Percentiles rank a stretch among this genome's conserved stretches.
Evolutionary conservation across 2,113 vertebrate genomes (phyloP).

Genomic region (Rhinoptilus africanus): DNA sequence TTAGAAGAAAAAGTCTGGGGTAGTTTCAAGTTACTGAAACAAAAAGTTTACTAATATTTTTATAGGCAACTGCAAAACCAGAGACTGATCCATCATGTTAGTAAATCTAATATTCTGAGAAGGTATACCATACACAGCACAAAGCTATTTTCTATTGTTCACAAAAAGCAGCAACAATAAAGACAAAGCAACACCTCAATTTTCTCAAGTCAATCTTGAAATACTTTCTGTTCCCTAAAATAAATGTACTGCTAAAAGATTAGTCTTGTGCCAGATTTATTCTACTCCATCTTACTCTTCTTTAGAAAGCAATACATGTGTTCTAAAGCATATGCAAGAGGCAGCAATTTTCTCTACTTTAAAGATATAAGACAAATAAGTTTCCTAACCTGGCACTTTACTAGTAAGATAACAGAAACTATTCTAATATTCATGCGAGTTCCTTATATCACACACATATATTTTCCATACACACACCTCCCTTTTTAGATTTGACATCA

Average conservation of each 20-base stretch:
- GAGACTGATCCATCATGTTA: background rate
- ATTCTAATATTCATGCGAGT: background rate
- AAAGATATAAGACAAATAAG: background rate
- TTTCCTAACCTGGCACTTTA: background rate
- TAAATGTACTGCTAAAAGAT: constrained; percentile 53
- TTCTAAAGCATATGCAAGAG: background rate
- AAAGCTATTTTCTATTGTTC: background rate
- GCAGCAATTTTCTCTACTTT: background rate
- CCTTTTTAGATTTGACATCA: background rate
- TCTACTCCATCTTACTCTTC: background rate
- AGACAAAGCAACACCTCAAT: background rate
- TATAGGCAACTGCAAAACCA: background rate
- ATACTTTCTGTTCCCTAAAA: constrained; percentile 42
- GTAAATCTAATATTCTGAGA: background rate
- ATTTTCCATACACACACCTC: background rate
- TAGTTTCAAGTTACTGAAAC: background rate
- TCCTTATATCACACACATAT: background rate
- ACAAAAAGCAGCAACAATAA: background rate
- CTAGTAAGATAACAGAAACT: background rate
- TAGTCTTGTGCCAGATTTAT: background rate
- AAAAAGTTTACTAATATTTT: background rate
- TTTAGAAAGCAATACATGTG: background rate
- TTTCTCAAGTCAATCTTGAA: constrained; percentile 43
- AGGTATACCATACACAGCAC: background rate
- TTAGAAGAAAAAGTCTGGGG: fast-evolving